phyloP scores from a whole-genome alignment of 2,113 vertebrate genomes.

The Catharus fuscescens region DNA sequence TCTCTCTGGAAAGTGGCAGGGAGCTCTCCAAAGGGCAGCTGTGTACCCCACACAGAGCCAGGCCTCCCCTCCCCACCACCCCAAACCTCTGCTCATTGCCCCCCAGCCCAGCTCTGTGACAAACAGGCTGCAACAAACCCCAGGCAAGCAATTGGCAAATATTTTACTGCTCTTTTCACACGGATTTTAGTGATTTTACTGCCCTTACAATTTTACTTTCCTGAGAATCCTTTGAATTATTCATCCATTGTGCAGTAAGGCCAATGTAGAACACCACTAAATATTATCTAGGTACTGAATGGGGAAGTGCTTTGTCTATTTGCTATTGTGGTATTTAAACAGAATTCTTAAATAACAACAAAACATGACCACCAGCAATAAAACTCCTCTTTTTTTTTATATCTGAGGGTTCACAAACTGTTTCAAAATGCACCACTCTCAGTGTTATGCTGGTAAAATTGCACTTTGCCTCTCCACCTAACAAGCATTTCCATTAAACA shows the following conservation, averaged over 20 bases:
- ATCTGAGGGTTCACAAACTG: neutral
- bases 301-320: neutral
- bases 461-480: conserved; percentile 12
- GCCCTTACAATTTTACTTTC: neutral
- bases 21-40: neutral
- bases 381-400: neutral
- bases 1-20: neutral
- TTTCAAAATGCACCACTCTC: neutral
- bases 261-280: neutral
- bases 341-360: neutral
- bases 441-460: neutral
- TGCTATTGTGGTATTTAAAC: neutral
- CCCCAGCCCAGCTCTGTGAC: rapidly evolving
- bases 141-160: neutral
- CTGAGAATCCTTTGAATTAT: conserved; percentile 17
- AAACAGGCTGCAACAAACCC: neutral
- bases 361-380: neutral
- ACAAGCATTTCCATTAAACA: conserved; percentile 34
- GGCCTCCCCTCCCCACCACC: neutral
- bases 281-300: neutral
- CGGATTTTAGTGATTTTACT: neutral
- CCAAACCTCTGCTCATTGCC: neutral
- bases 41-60: neutral
- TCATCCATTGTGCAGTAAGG: neutral
- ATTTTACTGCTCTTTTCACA: neutral